Conservation (phyloP, 2,888 invertebrate species). For the Hemicrepidius hirtus region DNA sequence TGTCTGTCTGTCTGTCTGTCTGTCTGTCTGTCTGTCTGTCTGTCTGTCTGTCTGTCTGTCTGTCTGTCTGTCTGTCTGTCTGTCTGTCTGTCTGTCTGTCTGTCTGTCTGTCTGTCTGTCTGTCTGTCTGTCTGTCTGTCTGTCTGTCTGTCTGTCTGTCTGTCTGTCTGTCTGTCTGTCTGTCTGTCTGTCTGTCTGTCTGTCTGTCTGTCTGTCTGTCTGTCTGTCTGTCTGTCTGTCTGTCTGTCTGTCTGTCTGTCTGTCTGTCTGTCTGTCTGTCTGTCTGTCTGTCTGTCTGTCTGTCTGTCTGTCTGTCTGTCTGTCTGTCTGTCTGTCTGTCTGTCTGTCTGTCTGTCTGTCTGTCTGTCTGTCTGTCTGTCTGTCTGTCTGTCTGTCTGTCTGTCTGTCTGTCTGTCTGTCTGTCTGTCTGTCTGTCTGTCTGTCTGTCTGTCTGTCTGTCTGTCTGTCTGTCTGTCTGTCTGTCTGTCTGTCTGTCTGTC, state of each 20-base stretch:
- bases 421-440: too few species aligned
- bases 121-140: conserved; percentile 44
- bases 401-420: too few species aligned
- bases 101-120: conserved; percentile 46
- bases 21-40: conserved; percentile 42
- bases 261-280: conserved; percentile 47
- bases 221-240: conserved; percentile 47
- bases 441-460: too few species aligned
- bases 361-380: conserved; percentile 26
- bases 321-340: conserved; percentile 44
- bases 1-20: too few species aligned
- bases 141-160: conserved; percentile 39
- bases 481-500: too few species aligned
- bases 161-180: conserved; percentile 43
- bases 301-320: conserved; percentile 37
- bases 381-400: too few species aligned
- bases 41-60: conserved; percentile 43
- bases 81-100: conserved; percentile 44
- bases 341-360: conserved; percentile 39
- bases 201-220: conserved; percentile 33
- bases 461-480: too few species aligned
- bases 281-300: conserved; percentile 35
- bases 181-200: conserved; percentile 43
- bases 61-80: conserved; percentile 43
- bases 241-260: conserved; percentile 44